phyloP scores from a whole-genome alignment of 1,140 invertebrate species.

The Zaprionus capensis region DNA sequence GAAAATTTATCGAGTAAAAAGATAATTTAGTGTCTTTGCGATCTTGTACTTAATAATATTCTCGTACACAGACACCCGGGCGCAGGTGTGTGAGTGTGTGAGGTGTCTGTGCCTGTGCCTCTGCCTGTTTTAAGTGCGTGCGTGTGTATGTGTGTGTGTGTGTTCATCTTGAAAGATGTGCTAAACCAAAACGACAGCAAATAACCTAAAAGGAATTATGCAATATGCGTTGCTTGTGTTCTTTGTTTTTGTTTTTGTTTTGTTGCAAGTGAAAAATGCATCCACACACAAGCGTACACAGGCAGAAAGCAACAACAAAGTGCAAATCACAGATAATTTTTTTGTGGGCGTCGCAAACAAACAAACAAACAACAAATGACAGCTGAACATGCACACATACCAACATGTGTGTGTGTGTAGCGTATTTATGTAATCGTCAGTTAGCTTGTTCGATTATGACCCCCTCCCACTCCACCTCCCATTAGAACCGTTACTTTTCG shows the following conservation, averaged over 20 bases:
- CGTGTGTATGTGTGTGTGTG: constrained; percentile 18
- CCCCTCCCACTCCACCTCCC: background rate
- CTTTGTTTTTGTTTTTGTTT: constrained; percentile 31
- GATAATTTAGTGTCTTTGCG: constrained; percentile 45
- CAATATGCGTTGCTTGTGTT: constrained; percentile 39
- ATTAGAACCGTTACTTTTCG: constrained; percentile 1
- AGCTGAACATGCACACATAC: background rate
- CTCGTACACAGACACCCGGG: constrained; percentile 12
- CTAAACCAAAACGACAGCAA: constrained; percentile 31
- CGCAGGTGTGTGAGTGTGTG: constrained; percentile 24
- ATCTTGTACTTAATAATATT: constrained; percentile 39
- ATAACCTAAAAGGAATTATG: constrained; percentile 53
- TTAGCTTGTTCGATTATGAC: constrained; percentile 22
- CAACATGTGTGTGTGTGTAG: background rate
- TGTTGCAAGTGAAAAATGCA: constrained; percentile 43
- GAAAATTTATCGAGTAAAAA: constrained; percentile 37
- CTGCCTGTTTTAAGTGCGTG: background rate
- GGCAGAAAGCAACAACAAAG: constrained; percentile 1
- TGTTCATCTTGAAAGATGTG: constrained; percentile 28
- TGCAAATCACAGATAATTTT: constrained; percentile 5
- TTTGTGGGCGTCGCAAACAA: constrained; percentile 18
- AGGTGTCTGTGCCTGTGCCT: background rate
- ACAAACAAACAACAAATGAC: constrained; percentile 2
- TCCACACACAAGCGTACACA: constrained; percentile 23
- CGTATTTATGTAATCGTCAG: constrained; percentile 33